Conservation (phyloP, 35 echinoderm and acorn worm genomes). For the Apostichopus parvimensis region DNA sequence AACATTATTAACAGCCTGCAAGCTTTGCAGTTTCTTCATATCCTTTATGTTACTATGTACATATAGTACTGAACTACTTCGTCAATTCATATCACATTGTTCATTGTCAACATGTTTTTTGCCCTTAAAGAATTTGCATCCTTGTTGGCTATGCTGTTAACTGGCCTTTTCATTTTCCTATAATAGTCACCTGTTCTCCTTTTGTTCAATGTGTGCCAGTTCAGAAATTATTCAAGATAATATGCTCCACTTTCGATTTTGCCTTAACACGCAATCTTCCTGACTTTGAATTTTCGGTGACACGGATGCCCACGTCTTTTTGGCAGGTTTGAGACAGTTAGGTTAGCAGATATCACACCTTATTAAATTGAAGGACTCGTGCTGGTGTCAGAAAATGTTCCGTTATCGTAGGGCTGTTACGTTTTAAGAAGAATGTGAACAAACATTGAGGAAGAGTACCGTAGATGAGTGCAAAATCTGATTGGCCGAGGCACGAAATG, state of each 20-base stretch:
- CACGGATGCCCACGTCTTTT: not conserved
- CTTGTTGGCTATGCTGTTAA: too few species aligned
- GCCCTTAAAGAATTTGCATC: too few species aligned
- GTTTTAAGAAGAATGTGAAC: not conserved
- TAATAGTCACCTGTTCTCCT: too few species aligned
- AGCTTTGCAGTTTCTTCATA: too few species aligned
- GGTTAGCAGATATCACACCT: not conserved
- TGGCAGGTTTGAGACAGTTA: not conserved
- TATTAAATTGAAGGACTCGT: not conserved
- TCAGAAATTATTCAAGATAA: too few species aligned
- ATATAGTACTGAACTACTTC: too few species aligned
- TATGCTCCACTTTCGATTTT: not conserved
- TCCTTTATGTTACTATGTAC: too few species aligned
- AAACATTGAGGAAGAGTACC: not conserved
- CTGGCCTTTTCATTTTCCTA: too few species aligned
- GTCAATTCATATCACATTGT: too few species aligned
- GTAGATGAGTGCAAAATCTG: not conserved
- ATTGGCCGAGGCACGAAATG: not conserved
- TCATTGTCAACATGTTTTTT: too few species aligned
- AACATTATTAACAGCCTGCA: too few species aligned
- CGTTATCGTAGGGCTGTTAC: not conserved
- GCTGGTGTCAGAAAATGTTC: not conserved
- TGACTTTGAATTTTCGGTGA: not conserved
- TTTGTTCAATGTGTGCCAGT: too few species aligned
- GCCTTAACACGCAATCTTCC: not conserved